Evolutionary conservation across 2,113 vertebrate species (phyloP).

Genomic region (Leptobrachium leishanense): DNA sequence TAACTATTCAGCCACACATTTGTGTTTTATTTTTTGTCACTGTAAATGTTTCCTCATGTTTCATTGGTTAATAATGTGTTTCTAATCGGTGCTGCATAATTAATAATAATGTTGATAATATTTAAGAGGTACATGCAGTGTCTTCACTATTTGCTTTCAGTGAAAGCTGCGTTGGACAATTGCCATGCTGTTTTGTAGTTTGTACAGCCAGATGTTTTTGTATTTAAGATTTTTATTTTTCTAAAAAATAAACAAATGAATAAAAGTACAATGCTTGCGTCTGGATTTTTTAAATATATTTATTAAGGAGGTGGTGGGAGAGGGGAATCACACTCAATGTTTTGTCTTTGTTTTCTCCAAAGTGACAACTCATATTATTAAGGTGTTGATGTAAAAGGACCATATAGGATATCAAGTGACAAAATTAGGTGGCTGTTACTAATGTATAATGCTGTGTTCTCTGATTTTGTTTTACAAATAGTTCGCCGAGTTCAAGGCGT

Average conservation of each 20-base stretch:
- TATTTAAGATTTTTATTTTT: slow-evolving; percentile 79
- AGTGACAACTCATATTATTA: too few species aligned
- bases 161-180: slow-evolving; percentile 79
- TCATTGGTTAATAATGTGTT: slow-evolving; percentile 32
- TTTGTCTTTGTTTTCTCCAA: background rate
- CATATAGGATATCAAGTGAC: too few species aligned
- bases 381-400: too few species aligned
- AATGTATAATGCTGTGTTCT: too few species aligned
- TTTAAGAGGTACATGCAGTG: slow-evolving; percentile 59
- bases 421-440: too few species aligned
- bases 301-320: background rate
- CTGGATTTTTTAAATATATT: background rate
- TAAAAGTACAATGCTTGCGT: slow-evolving; percentile 5
- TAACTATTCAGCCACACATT: background rate
- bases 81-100: slow-evolving; percentile 51
- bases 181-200: slow-evolving; percentile 71
- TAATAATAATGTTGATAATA: slow-evolving; percentile 2
- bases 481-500: too few species aligned
- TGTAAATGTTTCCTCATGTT: background rate
- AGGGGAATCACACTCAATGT: background rate
- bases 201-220: slow-evolving; percentile 71
- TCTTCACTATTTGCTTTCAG: slow-evolving; percentile 83
- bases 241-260: slow-evolving; percentile 62
- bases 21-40: background rate
- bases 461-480: too few species aligned